phyloP scores from a whole-genome alignment of 2,888 invertebrate genomes.

The Spilosoma lubricipeda region DNA sequence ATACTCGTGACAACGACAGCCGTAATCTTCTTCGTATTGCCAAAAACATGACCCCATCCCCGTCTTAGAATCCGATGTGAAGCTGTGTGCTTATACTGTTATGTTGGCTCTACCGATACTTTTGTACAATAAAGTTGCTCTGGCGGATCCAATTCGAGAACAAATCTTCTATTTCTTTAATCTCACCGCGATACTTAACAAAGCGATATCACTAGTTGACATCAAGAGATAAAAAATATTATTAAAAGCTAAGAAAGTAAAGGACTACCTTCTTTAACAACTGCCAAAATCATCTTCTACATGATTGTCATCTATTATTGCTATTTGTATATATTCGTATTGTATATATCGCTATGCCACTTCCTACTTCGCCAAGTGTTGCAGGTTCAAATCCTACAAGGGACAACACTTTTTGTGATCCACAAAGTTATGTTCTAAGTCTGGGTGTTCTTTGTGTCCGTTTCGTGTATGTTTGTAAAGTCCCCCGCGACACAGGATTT shows the following conservation, averaged over 20 bases:
- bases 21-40: conserved; percentile 1
- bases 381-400: too few species aligned
- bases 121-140: neutral
- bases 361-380: too few species aligned
- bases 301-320: too few species aligned
- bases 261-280: too few species aligned
- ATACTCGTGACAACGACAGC: neutral
- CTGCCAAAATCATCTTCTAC: too few species aligned
- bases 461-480: too few species aligned
- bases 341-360: too few species aligned
- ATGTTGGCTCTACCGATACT: neutral
- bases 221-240: neutral
- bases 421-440: too few species aligned
- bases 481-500: too few species aligned
- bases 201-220: neutral
- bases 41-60: neutral
- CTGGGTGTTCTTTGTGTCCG: too few species aligned
- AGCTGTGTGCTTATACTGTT: neutral
- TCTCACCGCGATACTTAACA: neutral
- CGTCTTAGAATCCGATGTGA: neutral
- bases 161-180: neutral
- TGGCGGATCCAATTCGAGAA: neutral
- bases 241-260: neutral
- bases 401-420: too few species aligned
- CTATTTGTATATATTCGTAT: too few species aligned